Evolutionary conservation across 92 coral and sea anemone species (phyloP).

Genomic region (Galaxea fascicularis): DNA sequence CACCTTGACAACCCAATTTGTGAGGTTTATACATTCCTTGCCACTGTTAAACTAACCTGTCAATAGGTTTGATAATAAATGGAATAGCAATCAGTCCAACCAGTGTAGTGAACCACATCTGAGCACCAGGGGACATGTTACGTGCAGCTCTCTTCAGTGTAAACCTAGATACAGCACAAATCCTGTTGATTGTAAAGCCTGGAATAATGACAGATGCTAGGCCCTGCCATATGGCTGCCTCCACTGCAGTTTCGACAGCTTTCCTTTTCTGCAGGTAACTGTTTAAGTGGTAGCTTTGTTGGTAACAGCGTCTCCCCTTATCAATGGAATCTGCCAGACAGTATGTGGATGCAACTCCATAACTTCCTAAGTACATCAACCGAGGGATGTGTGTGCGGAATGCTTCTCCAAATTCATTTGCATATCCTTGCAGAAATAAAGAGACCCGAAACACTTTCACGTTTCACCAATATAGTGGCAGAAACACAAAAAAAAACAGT

Average conservation of each 20-base stretch:
- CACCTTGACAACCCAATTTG: too few relatives aligned
- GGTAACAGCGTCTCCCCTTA: conserved; percentile 82
- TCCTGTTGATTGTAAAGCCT: conserved; percentile 96
- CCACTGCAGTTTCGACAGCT: conserved; percentile 82
- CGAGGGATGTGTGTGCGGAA: conserved; percentile 92
- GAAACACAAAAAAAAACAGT: too few relatives aligned
- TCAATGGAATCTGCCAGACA: conserved; percentile 90
- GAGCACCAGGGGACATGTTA: conserved; percentile 71
- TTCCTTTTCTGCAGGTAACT: conserved; percentile 60
- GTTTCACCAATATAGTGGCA: too few relatives aligned
- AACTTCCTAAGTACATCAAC: conserved; percentile 84
- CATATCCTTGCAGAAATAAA: conserved; percentile 75
- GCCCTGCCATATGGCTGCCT: conserved; percentile 99
- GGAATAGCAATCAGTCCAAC: conserved; percentile 91
- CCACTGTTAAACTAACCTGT: conserved; percentile 70
- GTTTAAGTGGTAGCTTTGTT: conserved; percentile 71
- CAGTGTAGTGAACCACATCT: conserved; percentile 88
- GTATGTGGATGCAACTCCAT: conserved; percentile 86
- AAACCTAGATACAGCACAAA: conserved; percentile 80
- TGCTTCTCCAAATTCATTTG: conserved; percentile 97
- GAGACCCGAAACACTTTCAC: not conserved
- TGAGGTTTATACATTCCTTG: not conserved
- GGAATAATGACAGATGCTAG: conserved; percentile 96
- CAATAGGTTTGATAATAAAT: conserved; percentile 96
- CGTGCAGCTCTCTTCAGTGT: conserved; percentile 68